phyloP scores from a whole-genome alignment of 2,113 vertebrate species.

The Pseudorectes ferrugineus region DNA sequence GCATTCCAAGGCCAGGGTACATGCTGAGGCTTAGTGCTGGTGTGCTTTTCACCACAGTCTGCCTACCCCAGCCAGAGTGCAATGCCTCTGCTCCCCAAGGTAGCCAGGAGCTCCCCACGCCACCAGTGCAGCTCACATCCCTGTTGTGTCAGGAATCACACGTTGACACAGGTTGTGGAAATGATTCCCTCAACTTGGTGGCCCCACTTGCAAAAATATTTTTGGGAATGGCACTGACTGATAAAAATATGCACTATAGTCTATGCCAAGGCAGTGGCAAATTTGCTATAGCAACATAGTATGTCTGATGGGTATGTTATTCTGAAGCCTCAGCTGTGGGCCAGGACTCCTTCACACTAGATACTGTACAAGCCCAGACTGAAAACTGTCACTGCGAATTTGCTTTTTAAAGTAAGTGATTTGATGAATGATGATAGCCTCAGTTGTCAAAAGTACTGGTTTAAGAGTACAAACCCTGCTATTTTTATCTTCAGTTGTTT shows the following conservation, averaged over 20 bases:
- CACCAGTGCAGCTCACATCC: background rate
- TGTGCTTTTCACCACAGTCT: rapidly evolving
- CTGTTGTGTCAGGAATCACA: background rate
- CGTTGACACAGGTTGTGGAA: background rate
- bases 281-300: constrained; percentile 53
- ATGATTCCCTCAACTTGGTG: background rate
- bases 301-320: constrained; percentile 29
- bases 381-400: background rate
- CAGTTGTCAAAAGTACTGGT: background rate
- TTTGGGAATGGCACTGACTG: constrained; percentile 19
- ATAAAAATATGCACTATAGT: constrained; percentile 2
- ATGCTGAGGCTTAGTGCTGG: rapidly evolving
- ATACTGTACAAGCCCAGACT: constrained; percentile 3
- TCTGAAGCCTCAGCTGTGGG: constrained; percentile 43
- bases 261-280: constrained; percentile 42
- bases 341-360: constrained; percentile 45
- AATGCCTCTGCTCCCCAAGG: background rate
- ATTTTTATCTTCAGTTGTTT: background rate
- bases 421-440: constrained; percentile 34
- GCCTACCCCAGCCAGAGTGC: rapidly evolving
- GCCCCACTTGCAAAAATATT: constrained; percentile 42
- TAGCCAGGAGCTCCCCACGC: rapidly evolving
- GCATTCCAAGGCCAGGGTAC: background rate
- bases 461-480: background rate
- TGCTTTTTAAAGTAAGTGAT: constrained; percentile 9